Base-by-base conservation (phyloP, 2,797 vertebrate genomes). In the Gallinago nigripennis region DNA sequence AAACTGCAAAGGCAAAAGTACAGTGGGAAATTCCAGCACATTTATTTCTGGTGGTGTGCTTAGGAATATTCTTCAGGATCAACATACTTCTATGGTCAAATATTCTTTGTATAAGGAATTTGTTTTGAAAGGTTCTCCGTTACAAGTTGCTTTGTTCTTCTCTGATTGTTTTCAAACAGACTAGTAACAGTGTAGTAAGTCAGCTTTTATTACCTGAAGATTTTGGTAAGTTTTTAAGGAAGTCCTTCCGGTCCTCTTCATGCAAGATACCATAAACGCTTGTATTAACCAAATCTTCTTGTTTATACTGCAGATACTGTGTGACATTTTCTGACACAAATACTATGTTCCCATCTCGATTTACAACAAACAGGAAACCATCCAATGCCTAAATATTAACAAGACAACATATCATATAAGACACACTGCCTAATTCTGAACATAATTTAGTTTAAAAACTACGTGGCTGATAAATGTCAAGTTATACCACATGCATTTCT, bases 321-420 rank as follows among this genome's bases (percentile, higher is more conserved):
- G 98, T 99, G 95, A 99, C 99, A 68, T 99, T 99, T 98, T 99
- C 99, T 11, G 99, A 99, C 86, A 99, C 99, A 95, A 99, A 99
- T 16, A 99, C 99, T 83, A 99, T 99, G 98, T 97, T 99, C 95
- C 99, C 99, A 78, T 99, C 99, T 92, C 99, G 98, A 97, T 99
- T 99, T 75, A 99, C 99, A 90, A 99, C 99, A 96, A 99, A 99
- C 80, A 99, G 98, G 95, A 99, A 99, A 69, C 99, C 99, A 8
- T 99, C 99, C 97, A 99, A 96, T 35, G 99, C 99, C 99, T 99
- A 93, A 81, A 96, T 82, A 92, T 94, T 69, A 94, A 94, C 4
- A 21, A 3, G 43, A 81, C 28, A 94, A 86, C 15, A 72, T 28
- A 83, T 15, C 15, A 70, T 8, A 4, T 46, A 88, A 85, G 72